Evolutionary conservation across 1,140 invertebrate genomes (phyloP).

Genomic region (Drosophila sp.): DNA sequence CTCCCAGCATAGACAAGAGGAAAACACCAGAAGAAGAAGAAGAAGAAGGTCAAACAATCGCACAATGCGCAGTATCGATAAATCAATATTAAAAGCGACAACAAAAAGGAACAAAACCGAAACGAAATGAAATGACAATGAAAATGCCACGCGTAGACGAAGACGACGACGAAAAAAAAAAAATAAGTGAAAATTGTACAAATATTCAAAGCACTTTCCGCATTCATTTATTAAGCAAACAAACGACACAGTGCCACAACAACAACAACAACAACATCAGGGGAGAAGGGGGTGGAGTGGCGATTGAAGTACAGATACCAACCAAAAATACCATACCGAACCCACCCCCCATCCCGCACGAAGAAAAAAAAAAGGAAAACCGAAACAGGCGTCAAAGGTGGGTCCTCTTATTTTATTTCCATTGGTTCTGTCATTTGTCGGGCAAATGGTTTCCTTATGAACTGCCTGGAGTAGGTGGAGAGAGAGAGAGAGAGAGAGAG

Average conservation of each 20-base stretch:
- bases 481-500: not conserved
- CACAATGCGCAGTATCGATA: conserved; percentile 56
- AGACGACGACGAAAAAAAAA: not conserved
- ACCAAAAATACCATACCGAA: not conserved
- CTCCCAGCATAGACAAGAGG: conserved; percentile 31
- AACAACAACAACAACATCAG: not conserved
- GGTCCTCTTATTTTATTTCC: conserved; percentile 51
- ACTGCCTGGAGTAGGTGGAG: not conserved
- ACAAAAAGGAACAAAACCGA: conserved; percentile 19
- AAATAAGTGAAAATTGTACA: conserved; percentile 50
- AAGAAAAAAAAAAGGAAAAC: not conserved
- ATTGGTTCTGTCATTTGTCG: conserved; percentile 46
- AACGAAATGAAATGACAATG: conserved; percentile 35
- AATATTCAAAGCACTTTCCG: conserved; percentile 70
- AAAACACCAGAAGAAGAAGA: conserved; percentile 7
- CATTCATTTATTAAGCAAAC: conserved; percentile 69
- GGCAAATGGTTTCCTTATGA: conserved; percentile 32
- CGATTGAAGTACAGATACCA: conserved; percentile 15
- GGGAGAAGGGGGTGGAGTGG: not conserved
- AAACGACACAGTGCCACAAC: conserved; percentile 26
- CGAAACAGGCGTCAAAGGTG: conserved; percentile 51
- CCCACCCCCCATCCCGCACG: too few species aligned
- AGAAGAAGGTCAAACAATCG: conserved; percentile 27
- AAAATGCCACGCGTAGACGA: conserved; percentile 47
- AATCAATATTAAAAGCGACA: conserved; percentile 63